Conservation (phyloP, 2,113 vertebrate genomes). For the Gymnorhina tibicen region DNA sequence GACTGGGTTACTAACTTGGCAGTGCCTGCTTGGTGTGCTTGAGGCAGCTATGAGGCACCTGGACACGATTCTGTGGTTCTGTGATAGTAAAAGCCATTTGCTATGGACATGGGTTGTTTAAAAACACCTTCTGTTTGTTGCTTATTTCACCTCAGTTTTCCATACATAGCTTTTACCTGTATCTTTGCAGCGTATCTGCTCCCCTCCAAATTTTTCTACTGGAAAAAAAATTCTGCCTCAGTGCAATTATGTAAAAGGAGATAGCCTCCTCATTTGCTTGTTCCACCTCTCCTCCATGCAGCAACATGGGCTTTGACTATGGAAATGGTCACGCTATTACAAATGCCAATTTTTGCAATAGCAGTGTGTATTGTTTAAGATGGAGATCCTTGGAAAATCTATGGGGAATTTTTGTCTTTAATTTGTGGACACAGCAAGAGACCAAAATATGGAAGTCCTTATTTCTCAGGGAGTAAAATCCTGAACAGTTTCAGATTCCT, state of each 20-base stretch:
- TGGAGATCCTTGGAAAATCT: background rate
- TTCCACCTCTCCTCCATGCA: background rate
- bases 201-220: background rate
- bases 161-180: background rate
- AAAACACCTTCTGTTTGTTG: background rate
- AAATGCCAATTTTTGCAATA: background rate
- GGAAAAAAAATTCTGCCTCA: background rate
- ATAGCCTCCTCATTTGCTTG: rapidly evolving
- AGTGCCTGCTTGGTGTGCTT: background rate
- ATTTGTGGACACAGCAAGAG: background rate
- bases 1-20: background rate
- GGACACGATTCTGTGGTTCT: background rate
- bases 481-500: background rate
- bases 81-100: background rate
- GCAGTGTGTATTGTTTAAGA: background rate
- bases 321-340: background rate
- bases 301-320: background rate
- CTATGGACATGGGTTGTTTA: background rate
- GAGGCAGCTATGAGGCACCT: background rate
- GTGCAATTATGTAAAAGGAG: background rate
- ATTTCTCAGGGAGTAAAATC: background rate
- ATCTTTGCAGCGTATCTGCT: background rate
- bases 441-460: background rate
- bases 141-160: background rate
- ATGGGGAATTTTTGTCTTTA: background rate